Conservation (phyloP, 2,888 invertebrate species). For the Drosophila paranaensis region DNA sequence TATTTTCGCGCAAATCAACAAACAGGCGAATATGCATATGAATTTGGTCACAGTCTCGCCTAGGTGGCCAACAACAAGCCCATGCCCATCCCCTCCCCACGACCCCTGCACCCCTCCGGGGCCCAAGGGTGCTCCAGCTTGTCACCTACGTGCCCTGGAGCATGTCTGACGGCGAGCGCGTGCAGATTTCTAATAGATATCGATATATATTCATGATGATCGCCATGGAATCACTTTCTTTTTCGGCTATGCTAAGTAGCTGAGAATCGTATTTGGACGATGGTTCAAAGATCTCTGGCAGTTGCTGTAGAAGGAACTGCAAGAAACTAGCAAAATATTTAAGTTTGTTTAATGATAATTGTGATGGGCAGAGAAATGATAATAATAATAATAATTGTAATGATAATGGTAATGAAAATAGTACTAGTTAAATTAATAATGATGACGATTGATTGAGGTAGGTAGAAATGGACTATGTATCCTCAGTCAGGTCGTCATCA, state of each 20-base stretch:
- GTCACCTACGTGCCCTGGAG: conserved; percentile 52
- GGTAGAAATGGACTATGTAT: too few relatives aligned
- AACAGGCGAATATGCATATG: conserved; percentile 54
- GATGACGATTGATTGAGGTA: too few relatives aligned
- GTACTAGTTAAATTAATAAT: not conserved
- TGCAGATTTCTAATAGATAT: conserved; percentile 40
- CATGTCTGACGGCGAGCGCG: conserved; percentile 43
- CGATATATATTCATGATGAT: not conserved
- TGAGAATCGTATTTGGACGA: not conserved
- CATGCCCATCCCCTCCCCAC: not conserved
- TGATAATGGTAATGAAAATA: not conserved
- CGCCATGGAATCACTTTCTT: conserved; percentile 50
- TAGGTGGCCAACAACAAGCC: conserved; percentile 48
- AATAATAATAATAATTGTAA: not conserved
- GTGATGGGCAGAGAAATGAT: not conserved
- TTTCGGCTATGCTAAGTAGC: conserved; percentile 17
- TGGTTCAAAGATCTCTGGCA: not conserved
- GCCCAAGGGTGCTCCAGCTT: conserved; percentile 42
- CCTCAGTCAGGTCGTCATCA: too few relatives aligned
- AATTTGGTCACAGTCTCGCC: conserved; percentile 56
- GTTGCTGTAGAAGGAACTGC: not conserved
- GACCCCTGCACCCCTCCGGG: not conserved
- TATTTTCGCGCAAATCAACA: conserved; percentile 58
- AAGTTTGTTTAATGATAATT: not conserved
- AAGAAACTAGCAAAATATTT: not conserved